Conservation (phyloP, 2,797 vertebrate genomes). For the Phoebastria nigripes region DNA sequence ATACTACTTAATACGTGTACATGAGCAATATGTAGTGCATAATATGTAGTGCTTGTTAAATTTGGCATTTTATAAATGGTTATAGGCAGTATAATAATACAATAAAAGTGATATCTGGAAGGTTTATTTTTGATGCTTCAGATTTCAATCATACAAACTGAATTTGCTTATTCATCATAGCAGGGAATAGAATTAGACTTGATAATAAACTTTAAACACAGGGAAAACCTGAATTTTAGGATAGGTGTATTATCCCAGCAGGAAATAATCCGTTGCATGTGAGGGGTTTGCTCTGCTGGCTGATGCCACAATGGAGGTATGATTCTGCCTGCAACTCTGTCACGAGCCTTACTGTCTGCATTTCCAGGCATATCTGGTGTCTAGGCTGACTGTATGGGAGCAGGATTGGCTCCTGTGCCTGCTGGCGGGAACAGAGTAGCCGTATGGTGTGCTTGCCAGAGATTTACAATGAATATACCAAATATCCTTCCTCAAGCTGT, state of each 20-base stretch:
- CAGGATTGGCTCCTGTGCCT: background rate
- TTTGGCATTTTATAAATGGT: background rate
- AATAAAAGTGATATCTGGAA: background rate
- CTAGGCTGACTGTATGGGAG: background rate
- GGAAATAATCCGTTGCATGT: background rate
- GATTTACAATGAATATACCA: constrained; percentile 35
- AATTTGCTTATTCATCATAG: background rate
- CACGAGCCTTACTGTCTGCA: background rate
- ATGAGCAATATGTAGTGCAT: background rate
- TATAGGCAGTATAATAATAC: background rate
- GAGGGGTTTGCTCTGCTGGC: background rate
- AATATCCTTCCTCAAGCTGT: constrained; percentile 36
- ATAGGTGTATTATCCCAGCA: background rate
- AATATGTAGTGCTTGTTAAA: background rate
- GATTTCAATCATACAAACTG: background rate
- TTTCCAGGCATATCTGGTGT: background rate
- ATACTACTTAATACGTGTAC: accelerated
- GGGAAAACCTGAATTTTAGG: background rate
- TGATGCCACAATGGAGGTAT: background rate
- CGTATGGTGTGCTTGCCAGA: constrained; percentile 16
- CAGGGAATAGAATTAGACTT: background rate
- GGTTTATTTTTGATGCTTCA: background rate
- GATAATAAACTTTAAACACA: background rate
- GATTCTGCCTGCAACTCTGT: background rate
- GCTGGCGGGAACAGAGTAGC: background rate